Evolutionary conservation across 2,113 vertebrate genomes (phyloP).

Genomic region (Scatophagus argus): DNA sequence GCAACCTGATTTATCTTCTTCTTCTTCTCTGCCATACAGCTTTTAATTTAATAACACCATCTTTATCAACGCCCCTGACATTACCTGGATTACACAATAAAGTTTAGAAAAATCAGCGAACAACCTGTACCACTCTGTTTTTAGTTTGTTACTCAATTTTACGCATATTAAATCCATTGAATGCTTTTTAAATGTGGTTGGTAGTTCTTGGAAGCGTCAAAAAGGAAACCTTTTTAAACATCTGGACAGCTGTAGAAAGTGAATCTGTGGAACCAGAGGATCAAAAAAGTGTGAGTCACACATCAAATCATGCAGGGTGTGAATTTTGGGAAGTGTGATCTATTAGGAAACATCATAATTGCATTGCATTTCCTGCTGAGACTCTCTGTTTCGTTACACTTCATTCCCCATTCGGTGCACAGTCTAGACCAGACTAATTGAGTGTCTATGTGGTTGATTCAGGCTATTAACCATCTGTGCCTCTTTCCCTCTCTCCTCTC

Average conservation of each 20-base stretch:
- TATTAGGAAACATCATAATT: slow-evolving; percentile 45
- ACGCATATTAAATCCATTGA: neutral
- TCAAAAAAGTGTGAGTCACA: neutral
- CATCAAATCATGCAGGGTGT: neutral
- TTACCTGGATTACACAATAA: too few relatives aligned
- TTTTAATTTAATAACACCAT: too few relatives aligned
- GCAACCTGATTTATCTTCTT: too few relatives aligned
- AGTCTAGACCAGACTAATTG: slow-evolving; percentile 60
- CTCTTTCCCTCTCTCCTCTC: slow-evolving; percentile 25
- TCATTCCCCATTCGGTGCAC: slow-evolving; percentile 51
- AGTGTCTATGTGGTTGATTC: slow-evolving; percentile 44
- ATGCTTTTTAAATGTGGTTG: neutral
- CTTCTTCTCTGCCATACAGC: too few relatives aligned
- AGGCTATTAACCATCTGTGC: slow-evolving; percentile 70
- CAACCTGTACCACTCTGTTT: neutral
- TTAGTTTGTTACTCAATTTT: neutral
- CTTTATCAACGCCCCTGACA: too few relatives aligned
- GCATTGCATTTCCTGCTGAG: slow-evolving; percentile 46
- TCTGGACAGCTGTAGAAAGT: neutral
- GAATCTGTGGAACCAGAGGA: too few relatives aligned
- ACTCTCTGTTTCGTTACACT: slow-evolving; percentile 48
- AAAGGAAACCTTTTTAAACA: neutral
- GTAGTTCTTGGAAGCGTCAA: neutral
- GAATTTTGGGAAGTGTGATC: slow-evolving; percentile 13
- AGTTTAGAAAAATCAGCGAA: too few relatives aligned